Evolutionary conservation across 92 coral and sea anemone species (phyloP), one percentile per base, ranked within the genome.

Genomic region (Nematostella vectensis): DNA sequence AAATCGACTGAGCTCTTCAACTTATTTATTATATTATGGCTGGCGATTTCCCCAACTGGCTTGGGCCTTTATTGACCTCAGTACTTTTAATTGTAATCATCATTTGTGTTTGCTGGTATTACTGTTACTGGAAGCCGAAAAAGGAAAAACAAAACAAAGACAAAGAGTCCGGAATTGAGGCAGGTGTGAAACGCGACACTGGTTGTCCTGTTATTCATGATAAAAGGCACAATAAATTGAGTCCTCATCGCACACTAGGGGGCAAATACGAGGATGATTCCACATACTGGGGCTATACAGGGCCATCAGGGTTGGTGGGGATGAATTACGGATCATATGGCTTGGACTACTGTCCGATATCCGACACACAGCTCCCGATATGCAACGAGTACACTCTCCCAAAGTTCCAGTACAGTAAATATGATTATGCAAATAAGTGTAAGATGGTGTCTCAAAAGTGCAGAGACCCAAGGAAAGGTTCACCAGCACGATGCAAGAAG

Each of bases 101-200:
- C 11, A 20, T 47, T 10, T 12, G 20, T 25, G 22, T 57, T 30
- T 68, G 66, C 23, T 58, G n/a, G 17, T 68, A 68, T 27, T 68
- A 68, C 51, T 68, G 75, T 27, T 59, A 68, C 59, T 68, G 67
- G 65, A 68, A 68, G 57, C 75, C 75, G 11, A 57, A 55, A 26
- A 58, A 39, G 31, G 47, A 58, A 50, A 21, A 25, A 40, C 47
- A 58, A 23, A 55, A 47, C 33, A 1, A 33, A 37, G 47, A 45
- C 30, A 57, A 51, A 1, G 11, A 23, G n/a, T 49, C 44, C 27
- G 10, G 42, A 2, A 0, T 12, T 10, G 48, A 36, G 39, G 4
- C 26, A 15, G 48, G 27, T n/a, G 25, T 17, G 8, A 17, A 37
- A 24, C 26, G 20, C 11, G 43, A 10, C n/a, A n/a, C n/a, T n/a